phyloP scores from a whole-genome alignment of 2,888 invertebrate species.

The Panzeria rudis region DNA sequence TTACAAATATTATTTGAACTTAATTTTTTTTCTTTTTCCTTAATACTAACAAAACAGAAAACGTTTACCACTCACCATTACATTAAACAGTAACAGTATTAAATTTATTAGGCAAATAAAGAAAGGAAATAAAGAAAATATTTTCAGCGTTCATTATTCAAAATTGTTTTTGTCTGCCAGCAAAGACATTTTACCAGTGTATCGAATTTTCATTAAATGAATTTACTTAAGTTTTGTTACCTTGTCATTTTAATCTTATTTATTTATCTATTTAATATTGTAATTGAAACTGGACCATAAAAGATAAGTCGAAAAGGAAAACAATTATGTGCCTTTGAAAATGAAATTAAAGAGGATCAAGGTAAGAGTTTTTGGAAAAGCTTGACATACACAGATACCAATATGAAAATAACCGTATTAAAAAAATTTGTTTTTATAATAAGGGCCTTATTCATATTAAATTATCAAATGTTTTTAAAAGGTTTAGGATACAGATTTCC shows the following conservation, averaged over 20 bases:
- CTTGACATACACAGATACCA: too few species aligned
- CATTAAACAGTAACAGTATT: slow-evolving; percentile 2
- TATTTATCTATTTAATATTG: slow-evolving; percentile 6
- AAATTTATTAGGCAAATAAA: slow-evolving; percentile 50
- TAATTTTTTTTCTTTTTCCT: neutral
- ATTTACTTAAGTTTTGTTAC: slow-evolving; percentile 8
- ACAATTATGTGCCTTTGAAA: neutral
- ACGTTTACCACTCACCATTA: neutral
- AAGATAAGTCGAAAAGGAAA: neutral
- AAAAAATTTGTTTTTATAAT: too few species aligned
- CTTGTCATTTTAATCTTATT: slow-evolving; percentile 7
- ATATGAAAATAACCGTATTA: too few species aligned
- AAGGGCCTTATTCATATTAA: too few species aligned
- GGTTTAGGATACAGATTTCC: too few species aligned
- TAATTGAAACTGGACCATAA: neutral
- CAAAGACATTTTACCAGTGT: neutral
- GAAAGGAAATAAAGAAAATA: slow-evolving; percentile 1
- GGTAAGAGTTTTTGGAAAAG: too few species aligned
- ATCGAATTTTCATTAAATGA: slow-evolving; percentile 29
- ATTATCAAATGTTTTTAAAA: too few species aligned
- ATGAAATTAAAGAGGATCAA: too few species aligned
- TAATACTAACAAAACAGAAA: slow-evolving; percentile 33
- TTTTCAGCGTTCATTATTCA: slow-evolving; percentile 37
- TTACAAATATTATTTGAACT: neutral
- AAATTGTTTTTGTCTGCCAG: neutral